A percentile compares a stretch with the other conserved stretches of the same genome.
phyloP scores from a whole-genome alignment of 2,888 invertebrate genomes.

The Abrostola triplasia region DNA sequence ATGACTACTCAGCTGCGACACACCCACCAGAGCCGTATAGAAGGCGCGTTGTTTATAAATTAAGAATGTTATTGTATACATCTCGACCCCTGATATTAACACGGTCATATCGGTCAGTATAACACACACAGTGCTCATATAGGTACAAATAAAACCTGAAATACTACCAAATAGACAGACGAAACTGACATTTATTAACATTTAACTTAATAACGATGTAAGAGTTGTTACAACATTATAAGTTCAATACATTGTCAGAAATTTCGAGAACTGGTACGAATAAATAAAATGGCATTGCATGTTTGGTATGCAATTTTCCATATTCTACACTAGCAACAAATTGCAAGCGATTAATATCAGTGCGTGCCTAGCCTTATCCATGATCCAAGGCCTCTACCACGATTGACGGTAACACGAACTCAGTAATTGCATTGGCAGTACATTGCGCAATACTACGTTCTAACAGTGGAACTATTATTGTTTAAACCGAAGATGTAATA shows the following conservation, averaged over 20 bases:
- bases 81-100: constrained; percentile 35
- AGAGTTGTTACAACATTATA: too few relatives aligned
- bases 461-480: neutral
- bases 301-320: constrained; percentile 27
- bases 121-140: neutral
- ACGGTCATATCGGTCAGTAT: constrained; percentile 44
- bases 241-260: too few relatives aligned
- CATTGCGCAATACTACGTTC: constrained; percentile 20
- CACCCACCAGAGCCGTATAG: constrained; percentile 52
- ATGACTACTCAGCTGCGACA: constrained; percentile 48
- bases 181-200: too few relatives aligned
- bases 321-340: constrained; percentile 23
- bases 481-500: constrained; percentile 13
- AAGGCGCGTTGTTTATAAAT: constrained; percentile 37
- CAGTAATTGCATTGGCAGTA: constrained; percentile 29
- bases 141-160: too few relatives aligned
- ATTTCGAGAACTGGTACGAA: neutral
- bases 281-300: constrained; percentile 20
- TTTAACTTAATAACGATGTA: too few relatives aligned
- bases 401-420: constrained; percentile 35
- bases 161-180: too few relatives aligned
- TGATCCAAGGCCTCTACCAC: constrained; percentile 36
- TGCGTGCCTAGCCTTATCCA: constrained; percentile 46
- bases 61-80: constrained; percentile 25
- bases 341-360: constrained; percentile 36